phyloP scores from a whole-genome alignment of 2,888 invertebrate genomes.

The Autographa gamma region DNA sequence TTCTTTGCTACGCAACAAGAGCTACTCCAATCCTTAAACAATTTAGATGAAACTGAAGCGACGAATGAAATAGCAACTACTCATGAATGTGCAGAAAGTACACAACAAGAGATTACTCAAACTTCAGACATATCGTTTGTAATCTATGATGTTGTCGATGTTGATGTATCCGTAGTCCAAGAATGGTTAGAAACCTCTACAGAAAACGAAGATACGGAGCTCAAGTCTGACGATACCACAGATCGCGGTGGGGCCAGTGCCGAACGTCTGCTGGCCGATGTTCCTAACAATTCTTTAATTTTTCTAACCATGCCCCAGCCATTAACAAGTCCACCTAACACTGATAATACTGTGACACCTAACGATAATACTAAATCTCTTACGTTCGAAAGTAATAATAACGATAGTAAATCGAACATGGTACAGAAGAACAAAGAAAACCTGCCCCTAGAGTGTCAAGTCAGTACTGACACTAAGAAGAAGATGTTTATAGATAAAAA shows the following conservation, averaged over 20 bases:
- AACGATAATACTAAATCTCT: conserved; percentile 57
- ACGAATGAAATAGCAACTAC: conserved; percentile 2
- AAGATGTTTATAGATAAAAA: conserved; percentile 70
- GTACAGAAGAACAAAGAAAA: conserved; percentile 66
- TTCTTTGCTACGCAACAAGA: conserved; percentile 70
- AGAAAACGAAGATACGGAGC: conserved; percentile 26
- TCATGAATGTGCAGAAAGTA: conserved; percentile 17
- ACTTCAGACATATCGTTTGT: neutral
- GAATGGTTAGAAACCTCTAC: conserved; percentile 13
- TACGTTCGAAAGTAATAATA: conserved; percentile 48
- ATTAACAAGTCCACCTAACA: conserved; percentile 61
- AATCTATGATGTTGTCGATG: neutral
- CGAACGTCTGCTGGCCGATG: conserved; percentile 66
- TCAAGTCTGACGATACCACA: conserved; percentile 24
- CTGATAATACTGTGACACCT: conserved; percentile 50
- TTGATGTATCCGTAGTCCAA: neutral
- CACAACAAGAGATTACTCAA: conserved; percentile 13
- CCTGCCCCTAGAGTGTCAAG: conserved; percentile 54
- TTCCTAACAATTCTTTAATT: conserved; percentile 77
- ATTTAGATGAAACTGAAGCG: conserved; percentile 1
- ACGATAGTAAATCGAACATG: conserved; percentile 48
- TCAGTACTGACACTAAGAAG: conserved; percentile 61
- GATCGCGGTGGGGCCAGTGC: conserved; percentile 39
- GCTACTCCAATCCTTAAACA: conserved; percentile 62
- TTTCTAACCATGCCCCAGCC: conserved; percentile 77